Conservation (phyloP, 2,888 invertebrate species). For the Campoplex nolae region DNA sequence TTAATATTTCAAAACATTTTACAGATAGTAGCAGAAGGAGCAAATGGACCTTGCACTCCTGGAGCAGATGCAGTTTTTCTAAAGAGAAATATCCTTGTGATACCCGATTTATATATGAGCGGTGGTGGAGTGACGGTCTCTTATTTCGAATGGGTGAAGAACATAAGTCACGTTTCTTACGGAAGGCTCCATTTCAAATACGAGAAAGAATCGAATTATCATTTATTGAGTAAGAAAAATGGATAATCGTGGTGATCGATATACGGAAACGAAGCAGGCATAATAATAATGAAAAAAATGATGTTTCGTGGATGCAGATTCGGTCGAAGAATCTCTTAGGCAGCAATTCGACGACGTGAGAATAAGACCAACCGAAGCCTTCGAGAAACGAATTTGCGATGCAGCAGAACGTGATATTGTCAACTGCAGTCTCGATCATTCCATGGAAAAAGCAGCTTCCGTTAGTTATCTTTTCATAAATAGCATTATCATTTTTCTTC, state of each 20-base stretch:
- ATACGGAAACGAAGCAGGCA: not conserved
- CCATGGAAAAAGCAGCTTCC: conserved; percentile 98
- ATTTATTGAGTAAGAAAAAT: conserved; percentile 85
- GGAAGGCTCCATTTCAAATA: conserved; percentile 95
- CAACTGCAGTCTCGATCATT: conserved; percentile 98
- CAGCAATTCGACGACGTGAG: conserved; percentile 81
- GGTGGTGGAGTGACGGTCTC: conserved; percentile 96
- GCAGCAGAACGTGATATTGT: conserved; percentile 99
- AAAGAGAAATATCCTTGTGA: conserved; percentile 90
- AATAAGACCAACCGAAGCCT: conserved; percentile 94
- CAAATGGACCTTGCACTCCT: conserved; percentile 95
- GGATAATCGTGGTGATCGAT: not conserved
- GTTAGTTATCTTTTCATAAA: conserved; percentile 85
- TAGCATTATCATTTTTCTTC: not conserved
- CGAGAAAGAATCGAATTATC: conserved; percentile 93
- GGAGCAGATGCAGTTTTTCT: conserved; percentile 92
- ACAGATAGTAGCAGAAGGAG: conserved; percentile 94
- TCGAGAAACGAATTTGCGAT: conserved; percentile 95
- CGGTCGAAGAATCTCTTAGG: conserved; percentile 88
- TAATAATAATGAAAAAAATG: not conserved
- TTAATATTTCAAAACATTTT: not conserved
- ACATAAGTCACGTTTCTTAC: conserved; percentile 95
- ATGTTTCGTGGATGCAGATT: conserved; percentile 67
- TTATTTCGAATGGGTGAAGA: conserved; percentile 96
- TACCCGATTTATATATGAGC: conserved; percentile 92